A percentile compares a stretch with the other conserved stretches of the same genome.
These are phyloP conservation scores for Amphipoea oculea DNA, from an alignment of 2,888 invertebrate genomes.

Conservation along the genomic window DNA sequence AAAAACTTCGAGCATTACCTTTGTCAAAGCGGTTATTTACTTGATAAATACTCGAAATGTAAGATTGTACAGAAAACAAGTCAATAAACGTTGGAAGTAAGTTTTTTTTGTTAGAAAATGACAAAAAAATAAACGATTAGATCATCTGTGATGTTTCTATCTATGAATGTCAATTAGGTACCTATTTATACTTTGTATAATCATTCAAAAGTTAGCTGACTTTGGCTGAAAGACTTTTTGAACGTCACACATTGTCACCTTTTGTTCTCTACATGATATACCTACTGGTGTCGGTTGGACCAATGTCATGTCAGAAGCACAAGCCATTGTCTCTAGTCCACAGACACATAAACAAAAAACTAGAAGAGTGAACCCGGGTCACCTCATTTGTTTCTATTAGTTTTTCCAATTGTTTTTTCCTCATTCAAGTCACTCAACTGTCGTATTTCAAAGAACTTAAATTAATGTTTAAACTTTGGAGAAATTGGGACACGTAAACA, in stretches of 20 bases:
- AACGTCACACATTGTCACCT: not conserved
- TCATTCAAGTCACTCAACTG: slow-evolving; percentile 47
- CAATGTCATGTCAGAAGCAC: not conserved
- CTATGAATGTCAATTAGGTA: not conserved
- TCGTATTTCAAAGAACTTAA: slow-evolving; percentile 51
- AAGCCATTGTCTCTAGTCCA: slow-evolving; percentile 23
- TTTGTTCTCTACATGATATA: not conserved
- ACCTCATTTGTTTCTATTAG: slow-evolving; percentile 59
- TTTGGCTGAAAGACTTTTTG: too few species aligned
- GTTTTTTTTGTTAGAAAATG: not conserved
- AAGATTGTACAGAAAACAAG: not conserved
- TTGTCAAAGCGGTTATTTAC: not conserved
- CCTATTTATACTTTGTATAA: not conserved
- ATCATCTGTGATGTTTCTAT: not conserved
- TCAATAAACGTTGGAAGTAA: not conserved
- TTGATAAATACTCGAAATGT: not conserved
- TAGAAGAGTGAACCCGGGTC: slow-evolving; percentile 34
- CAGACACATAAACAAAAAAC: slow-evolving; percentile 38
- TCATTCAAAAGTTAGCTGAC: not conserved
- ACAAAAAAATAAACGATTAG: not conserved
- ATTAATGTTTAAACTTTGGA: slow-evolving; percentile 56
- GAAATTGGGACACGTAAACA: slow-evolving; percentile 63
- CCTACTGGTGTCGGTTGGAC: not conserved
- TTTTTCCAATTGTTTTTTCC: slow-evolving; percentile 56
- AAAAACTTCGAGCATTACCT: not conserved